A percentile compares a stretch with the other conserved stretches of the same genome.
phyloP scores from a whole-genome alignment of 2,113 vertebrate genomes.

The Heterochromis multidens region DNA sequence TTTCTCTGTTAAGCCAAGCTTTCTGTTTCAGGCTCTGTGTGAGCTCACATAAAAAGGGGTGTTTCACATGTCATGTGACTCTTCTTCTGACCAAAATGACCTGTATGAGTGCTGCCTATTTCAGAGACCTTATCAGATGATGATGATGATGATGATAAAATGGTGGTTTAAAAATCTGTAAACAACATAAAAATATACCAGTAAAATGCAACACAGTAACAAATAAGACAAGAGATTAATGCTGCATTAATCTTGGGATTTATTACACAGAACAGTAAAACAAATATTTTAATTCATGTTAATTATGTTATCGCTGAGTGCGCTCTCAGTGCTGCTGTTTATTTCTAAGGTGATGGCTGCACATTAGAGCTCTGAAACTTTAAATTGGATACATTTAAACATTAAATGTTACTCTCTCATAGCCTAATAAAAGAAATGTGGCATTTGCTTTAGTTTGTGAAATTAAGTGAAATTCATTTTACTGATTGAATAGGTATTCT shows the following conservation, averaged over 20 bases:
- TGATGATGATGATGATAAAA: neutral
- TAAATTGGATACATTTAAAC: neutral
- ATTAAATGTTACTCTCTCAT: neutral
- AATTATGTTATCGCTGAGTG: neutral
- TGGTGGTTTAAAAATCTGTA: neutral
- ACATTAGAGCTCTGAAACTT: neutral
- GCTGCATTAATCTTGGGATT: neutral
- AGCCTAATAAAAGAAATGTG: neutral
- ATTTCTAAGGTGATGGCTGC: neutral
- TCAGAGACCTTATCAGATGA: too few relatives aligned
- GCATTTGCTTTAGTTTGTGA: neutral
- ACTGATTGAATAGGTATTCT: neutral
- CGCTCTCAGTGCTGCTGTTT: neutral
- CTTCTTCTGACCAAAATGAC: too few relatives aligned
- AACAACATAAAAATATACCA: neutral
- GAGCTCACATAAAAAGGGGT: too few relatives aligned
- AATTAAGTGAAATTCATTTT: neutral
- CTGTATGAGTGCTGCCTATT: too few relatives aligned
- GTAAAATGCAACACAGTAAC: neutral
- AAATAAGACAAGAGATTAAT: neutral
- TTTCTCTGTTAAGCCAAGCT: too few relatives aligned
- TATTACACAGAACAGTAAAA: neutral
- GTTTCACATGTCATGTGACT: too few relatives aligned
- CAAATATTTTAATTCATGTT: neutral
- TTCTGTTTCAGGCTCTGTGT: too few relatives aligned